Conservation (phyloP, 1,140 invertebrate genomes). For the Nebria ingens region DNA sequence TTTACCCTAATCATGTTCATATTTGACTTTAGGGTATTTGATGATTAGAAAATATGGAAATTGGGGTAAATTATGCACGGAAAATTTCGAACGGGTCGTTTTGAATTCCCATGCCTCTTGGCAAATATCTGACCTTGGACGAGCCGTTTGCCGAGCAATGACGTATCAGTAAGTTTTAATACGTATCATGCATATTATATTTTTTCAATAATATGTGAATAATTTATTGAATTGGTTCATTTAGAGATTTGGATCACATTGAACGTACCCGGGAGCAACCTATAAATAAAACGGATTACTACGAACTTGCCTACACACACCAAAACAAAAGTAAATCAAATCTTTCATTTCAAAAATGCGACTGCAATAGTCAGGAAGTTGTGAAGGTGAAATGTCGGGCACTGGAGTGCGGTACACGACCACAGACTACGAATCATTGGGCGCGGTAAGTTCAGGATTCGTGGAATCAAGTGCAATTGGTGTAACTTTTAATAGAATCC, state of each 20-base stretch:
- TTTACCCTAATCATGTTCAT: constrained; percentile 7
- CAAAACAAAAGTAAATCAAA: constrained; percentile 40
- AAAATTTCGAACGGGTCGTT: constrained; percentile 50
- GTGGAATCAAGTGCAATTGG: not conserved
- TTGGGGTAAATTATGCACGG: constrained; percentile 69
- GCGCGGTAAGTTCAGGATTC: constrained; percentile 45
- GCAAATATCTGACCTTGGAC: constrained; percentile 58
- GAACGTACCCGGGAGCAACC: constrained; percentile 37
- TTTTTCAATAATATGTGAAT: constrained; percentile 6
- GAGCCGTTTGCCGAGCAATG: constrained; percentile 65
- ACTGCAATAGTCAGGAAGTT: constrained; percentile 50
- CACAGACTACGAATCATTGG: constrained; percentile 48
- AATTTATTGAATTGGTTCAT: constrained; percentile 16
- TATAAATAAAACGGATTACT: constrained; percentile 35
- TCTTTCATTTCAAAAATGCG: constrained; percentile 51
- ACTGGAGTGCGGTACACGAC: constrained; percentile 62
- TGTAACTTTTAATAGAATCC: constrained; percentile 13
- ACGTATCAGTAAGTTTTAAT: constrained; percentile 55
- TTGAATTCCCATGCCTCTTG: constrained; percentile 42
- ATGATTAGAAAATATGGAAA: constrained; percentile 62
- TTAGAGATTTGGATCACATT: constrained; percentile 43
- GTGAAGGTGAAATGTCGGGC: constrained; percentile 56
- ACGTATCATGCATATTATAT: constrained; percentile 12
- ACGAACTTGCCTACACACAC: constrained; percentile 31
- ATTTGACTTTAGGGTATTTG: constrained; percentile 45